Conservation (phyloP, 64 coral and sea anemone genomes). For the Pachyseris speciosa region DNA sequence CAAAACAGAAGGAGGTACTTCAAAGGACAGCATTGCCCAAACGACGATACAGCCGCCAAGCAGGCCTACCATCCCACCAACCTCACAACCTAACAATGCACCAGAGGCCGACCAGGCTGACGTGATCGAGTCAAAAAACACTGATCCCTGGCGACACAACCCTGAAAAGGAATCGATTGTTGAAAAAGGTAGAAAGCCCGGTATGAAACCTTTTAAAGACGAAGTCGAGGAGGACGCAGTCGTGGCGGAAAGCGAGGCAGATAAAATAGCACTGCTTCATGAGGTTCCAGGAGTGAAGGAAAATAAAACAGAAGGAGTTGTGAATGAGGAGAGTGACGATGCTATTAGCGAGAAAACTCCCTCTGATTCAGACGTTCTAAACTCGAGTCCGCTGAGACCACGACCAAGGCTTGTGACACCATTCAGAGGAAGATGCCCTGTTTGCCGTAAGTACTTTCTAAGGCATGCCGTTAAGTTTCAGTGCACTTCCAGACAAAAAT, state of each 20-base stretch:
- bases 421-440: slow-evolving; percentile 42
- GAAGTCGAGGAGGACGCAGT: slow-evolving; percentile 40
- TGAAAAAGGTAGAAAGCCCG: neutral
- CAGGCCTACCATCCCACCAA: neutral
- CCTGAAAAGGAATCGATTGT: neutral
- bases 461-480: neutral
- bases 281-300: neutral
- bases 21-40: slow-evolving; percentile 29
- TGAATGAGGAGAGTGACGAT: neutral
- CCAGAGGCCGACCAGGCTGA: neutral
- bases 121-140: neutral
- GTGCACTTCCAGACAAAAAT: too few relatives aligned
- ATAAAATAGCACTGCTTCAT: neutral
- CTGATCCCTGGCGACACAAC: neutral
- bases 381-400: neutral
- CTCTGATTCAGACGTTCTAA: neutral
- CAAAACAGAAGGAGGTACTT: neutral
- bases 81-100: neutral
- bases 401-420: slow-evolving; percentile 14
- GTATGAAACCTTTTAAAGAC: slow-evolving; percentile 8
- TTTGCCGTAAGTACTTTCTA: slow-evolving; percentile 34
- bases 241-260: slow-evolving; percentile 16
- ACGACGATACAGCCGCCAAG: neutral
- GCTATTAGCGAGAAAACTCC: neutral
- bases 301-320: neutral